These are phyloP conservation scores for Calonectris borealis DNA, from an alignment of 2,113 vertebrate species.

Conservation along the genomic window DNA sequence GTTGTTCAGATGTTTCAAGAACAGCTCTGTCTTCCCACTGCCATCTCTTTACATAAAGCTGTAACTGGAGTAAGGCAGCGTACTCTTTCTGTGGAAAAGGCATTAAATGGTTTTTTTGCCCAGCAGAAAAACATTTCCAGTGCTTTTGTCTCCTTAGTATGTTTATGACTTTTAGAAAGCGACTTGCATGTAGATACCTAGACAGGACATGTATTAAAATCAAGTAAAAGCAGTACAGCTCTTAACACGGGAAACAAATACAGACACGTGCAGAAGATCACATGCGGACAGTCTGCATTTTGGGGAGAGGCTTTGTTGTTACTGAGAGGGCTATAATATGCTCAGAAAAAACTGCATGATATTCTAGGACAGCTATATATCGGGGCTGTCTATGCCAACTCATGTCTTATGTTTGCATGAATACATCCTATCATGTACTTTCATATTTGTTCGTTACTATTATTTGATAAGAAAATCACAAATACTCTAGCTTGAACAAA, in stretches of 20 bases:
- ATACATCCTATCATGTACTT: not conserved
- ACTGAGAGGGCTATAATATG: fast-evolving
- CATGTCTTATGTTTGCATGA: not conserved
- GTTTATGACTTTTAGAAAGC: not conserved
- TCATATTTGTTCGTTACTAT: not conserved
- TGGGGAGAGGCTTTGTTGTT: not conserved
- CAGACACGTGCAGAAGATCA: fast-evolving
- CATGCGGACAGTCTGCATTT: fast-evolving
- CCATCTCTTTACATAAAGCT: not conserved
- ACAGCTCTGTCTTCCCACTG: not conserved
- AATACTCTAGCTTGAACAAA: not conserved
- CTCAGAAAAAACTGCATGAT: not conserved
- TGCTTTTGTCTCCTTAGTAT: not conserved
- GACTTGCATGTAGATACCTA: not conserved
- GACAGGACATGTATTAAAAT: not conserved
- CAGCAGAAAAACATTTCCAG: not conserved
- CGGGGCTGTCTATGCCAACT: not conserved
- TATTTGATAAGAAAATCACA: not conserved
- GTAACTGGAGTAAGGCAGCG: not conserved
- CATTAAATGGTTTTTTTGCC: not conserved
- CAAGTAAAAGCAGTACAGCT: not conserved
- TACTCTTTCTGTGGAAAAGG: not conserved
- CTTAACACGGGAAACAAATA: not conserved
- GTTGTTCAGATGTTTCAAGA: not conserved
- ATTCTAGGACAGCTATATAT: not conserved